Conservation (phyloP, 2,888 invertebrate species). For the Hermaeophaga mercurialis region DNA sequence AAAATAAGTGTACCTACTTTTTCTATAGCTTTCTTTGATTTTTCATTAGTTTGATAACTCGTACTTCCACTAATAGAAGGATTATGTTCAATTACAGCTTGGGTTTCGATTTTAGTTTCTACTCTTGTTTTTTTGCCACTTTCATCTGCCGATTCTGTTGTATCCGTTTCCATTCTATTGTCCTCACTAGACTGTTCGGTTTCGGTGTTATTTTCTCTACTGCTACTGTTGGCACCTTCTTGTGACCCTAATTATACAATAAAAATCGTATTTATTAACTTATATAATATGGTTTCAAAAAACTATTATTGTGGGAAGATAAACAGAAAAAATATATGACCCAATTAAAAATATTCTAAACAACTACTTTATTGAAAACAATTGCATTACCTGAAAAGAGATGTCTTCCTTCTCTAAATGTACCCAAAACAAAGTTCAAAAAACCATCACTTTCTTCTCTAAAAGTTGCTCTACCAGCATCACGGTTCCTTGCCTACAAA, state of each 20-base stretch:
- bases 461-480: conserved; percentile 37
- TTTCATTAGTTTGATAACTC: not conserved
- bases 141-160: conserved; percentile 34
- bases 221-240: conserved; percentile 13
- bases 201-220: conserved; percentile 23
- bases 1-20: no score
- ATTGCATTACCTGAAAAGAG: conserved; percentile 29
- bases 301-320: no score
- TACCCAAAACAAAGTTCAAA: conserved; percentile 39
- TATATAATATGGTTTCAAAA: no score
- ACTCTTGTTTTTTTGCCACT: conserved; percentile 28
- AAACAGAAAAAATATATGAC: no score
- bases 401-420: conserved; percentile 34
- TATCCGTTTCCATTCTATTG: conserved; percentile 36
- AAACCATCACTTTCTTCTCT: conserved; percentile 37
- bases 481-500: conserved; percentile 36
- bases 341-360: not conserved
- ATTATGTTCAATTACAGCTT: conserved; percentile 39
- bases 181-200: conserved; percentile 31
- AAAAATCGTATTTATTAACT: no score
- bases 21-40: not conserved
- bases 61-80: conserved; percentile 24
- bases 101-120: conserved; percentile 31
- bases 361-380: no score
- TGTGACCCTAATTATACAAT: conserved; percentile 5